Base-by-base conservation (phyloP, 2,888 invertebrate species). In the Apodemia duryi region DNA sequence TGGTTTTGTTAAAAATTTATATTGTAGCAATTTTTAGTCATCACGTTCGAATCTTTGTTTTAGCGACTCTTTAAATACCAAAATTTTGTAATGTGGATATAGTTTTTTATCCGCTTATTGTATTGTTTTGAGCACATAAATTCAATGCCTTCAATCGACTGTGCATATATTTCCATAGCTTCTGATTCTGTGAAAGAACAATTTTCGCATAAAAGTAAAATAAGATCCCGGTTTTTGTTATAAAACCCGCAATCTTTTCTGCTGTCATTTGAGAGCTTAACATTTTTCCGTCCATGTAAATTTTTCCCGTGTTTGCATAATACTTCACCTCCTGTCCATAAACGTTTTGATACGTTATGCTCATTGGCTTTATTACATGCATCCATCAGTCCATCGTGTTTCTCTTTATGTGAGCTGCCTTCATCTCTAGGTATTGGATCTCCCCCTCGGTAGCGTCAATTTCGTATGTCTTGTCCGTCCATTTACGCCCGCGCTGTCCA, bases 271-370 rank as follows among this genome's bases (percentile, higher is more conserved):
- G 21, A 11, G 51, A 21, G 6, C 2, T 21, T 52, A 52, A 21
- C 9, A 6, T 52, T 52, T 49, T 52, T 52, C 51, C 51, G 1
- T 52, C 51, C 7, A 52, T 21, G 51, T 52, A 52, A 1, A 21
- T 6, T 21, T 21, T 21, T 21, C 41, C 51, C 21, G 51, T 52
- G 21, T 6, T 52, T 21, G 21, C 51, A 52, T 28, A 5, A 28
- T 52, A 52, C 5, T 52, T 52, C 1, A 52, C 6, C 21, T 21
- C 51, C 7, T 52, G n/a, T 6, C 21, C 21, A 21, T 21, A 52
- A 21, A n/a, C n/a, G 49, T 68, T 69, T 54, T 29, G 67, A 68
- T 61, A 70, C 46, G 63, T 66, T 64, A 57, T 62, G 38, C 49
- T 63, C 61, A 62, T 54, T 38, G 29, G n/a, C 63, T 62, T 43